These are phyloP conservation scores for Lithophane socia DNA, from an alignment of 2,888 invertebrate species.

Conservation along the genomic window DNA sequence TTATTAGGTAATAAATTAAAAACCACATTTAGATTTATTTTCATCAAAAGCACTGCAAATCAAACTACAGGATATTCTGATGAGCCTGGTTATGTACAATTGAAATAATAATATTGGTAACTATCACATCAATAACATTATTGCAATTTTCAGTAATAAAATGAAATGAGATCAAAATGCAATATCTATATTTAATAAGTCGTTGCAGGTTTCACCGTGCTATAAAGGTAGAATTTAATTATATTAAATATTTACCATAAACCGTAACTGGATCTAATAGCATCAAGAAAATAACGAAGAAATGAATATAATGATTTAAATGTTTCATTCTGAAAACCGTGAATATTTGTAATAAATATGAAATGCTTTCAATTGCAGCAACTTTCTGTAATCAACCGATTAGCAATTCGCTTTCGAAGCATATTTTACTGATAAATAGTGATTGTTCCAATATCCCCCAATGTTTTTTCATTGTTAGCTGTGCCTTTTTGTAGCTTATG, in stretches of 20 bases:
- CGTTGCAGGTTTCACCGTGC: not conserved
- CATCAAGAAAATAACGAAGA: slow-evolving; percentile 19
- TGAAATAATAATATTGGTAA: slow-evolving; percentile 10
- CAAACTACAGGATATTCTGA: not conserved
- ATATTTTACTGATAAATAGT: not conserved
- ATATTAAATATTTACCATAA: slow-evolving; percentile 11
- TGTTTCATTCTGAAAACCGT: slow-evolving; percentile 33
- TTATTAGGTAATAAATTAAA: not conserved
- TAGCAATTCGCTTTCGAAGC: not conserved
- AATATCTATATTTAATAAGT: slow-evolving; percentile 1
- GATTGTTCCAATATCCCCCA: not conserved
- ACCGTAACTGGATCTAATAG: slow-evolving; percentile 43
- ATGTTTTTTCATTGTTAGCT: not conserved
- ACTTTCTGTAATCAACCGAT: not conserved
- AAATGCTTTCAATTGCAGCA: not conserved
- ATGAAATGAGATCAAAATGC: slow-evolving; percentile 11
- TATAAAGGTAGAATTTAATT: slow-evolving; percentile 29
- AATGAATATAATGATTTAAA: slow-evolving; percentile 19
- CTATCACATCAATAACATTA: not conserved
- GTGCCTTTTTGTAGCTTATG: not conserved
- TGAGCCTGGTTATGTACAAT: not conserved
- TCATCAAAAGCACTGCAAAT: slow-evolving; percentile 14
- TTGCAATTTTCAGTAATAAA: slow-evolving; percentile 29
- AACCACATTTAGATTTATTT: too few species aligned
- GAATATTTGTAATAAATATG: slow-evolving; percentile 18